These are phyloP conservation scores for Mimachlamys varia DNA, from an alignment of 2,888 invertebrate species.

Conservation along the genomic window DNA sequence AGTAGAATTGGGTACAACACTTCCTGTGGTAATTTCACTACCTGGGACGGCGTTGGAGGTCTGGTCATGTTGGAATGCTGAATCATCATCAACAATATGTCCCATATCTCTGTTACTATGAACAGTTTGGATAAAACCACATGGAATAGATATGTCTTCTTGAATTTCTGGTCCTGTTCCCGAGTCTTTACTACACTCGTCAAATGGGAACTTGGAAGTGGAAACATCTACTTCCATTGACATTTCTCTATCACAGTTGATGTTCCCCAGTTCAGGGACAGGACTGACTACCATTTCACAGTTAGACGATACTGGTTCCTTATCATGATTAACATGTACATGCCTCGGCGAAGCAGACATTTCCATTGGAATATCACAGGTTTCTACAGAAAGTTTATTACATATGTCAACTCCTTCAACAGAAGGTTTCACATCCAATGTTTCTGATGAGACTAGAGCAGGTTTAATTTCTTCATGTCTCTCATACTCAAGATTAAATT, in stretches of 20 bases:
- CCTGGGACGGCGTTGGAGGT: not conserved
- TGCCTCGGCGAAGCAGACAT: not conserved
- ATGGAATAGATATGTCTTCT: not conserved
- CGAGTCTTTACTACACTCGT: constrained; percentile 42
- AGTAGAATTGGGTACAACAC: not conserved
- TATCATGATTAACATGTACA: not conserved
- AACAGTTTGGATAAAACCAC: constrained; percentile 6
- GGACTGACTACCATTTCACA: not conserved
- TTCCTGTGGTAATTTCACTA: not conserved
- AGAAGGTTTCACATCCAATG: not conserved
- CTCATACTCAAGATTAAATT: constrained; percentile 47
- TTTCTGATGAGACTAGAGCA: not conserved
- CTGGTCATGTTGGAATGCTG: constrained; percentile 42
- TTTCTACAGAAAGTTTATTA: not conserved
- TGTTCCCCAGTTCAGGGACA: not conserved
- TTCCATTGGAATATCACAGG: constrained; percentile 36
- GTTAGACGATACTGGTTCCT: not conserved
- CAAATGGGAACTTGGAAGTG: not conserved
- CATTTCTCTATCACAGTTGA: not conserved
- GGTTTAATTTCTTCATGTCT: not conserved
- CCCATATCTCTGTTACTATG: not conserved
- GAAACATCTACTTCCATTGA: not conserved
- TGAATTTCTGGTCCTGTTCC: constrained; percentile 45
- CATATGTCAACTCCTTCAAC: not conserved
- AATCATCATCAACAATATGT: constrained; percentile 42